These are phyloP conservation scores for Gymnoscopelus microlampas DNA, from an alignment of 2,797 vertebrate genomes.

Conservation along the genomic window DNA sequence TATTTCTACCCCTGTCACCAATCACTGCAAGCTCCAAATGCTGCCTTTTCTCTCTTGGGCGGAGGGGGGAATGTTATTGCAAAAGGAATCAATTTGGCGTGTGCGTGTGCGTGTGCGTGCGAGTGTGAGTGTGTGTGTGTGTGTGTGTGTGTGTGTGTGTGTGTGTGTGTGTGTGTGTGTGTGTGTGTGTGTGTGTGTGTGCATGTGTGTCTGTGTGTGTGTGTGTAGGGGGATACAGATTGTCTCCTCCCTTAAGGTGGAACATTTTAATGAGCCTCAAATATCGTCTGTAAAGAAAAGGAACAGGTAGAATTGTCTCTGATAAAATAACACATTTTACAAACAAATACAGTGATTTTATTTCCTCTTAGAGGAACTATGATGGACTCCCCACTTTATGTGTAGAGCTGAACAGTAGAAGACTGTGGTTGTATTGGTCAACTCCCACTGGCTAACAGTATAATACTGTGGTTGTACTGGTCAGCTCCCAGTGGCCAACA, in stretches of 20 bases:
- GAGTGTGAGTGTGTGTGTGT: constrained; percentile 10
- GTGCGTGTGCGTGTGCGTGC: background rate
- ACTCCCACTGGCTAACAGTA: too few relatives aligned
- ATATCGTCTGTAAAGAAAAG: constrained; percentile 21
- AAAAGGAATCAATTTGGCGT: constrained; percentile 27
- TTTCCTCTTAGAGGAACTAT: constrained; percentile 17
- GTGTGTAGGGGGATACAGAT: background rate
- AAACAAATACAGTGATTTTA: constrained; percentile 58
- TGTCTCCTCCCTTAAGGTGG: too few relatives aligned
- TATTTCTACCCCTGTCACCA: constrained; percentile 30
- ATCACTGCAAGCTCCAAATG: constrained; percentile 22
- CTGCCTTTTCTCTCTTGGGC: constrained; percentile 24
- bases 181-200: background rate
- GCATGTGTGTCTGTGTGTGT: background rate
- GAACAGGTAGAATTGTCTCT: constrained; percentile 35
- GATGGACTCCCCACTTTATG: background rate
- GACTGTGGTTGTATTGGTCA: too few relatives aligned
- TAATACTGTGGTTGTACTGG: too few relatives aligned
- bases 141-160: constrained; percentile 11
- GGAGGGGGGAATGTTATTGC: constrained; percentile 34
- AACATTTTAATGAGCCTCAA: background rate
- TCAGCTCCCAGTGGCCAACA: too few relatives aligned
- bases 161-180: background rate
- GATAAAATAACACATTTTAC: too few relatives aligned
- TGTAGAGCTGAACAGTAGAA: too few relatives aligned